A percentile compares a stretch with the other conserved stretches of the same genome.
Evolutionary conservation across 2,797 vertebrate species (phyloP).

Genomic region (Arnoldichthys spilopterus): DNA sequence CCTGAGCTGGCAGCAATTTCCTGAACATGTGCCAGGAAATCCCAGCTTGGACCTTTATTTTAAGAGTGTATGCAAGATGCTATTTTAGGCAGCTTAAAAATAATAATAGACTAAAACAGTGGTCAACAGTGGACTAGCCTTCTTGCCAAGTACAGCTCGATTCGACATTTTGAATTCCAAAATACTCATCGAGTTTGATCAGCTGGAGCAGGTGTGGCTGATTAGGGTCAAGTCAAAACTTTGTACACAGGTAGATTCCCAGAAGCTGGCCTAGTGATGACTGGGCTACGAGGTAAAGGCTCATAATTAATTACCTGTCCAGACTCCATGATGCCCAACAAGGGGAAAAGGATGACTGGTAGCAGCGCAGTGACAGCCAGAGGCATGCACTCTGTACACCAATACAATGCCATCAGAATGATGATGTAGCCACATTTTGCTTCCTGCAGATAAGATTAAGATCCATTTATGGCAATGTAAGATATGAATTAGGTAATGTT

Average conservation of each 20-base stretch:
- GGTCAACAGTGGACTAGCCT: too few species aligned
- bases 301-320: conserved; percentile 56
- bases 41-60: background rate
- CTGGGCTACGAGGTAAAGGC: background rate
- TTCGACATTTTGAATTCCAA: too few species aligned
- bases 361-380: conserved; percentile 89
- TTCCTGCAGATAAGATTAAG: conserved; percentile 73
- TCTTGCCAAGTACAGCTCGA: too few species aligned
- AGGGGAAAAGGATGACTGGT: conserved; percentile 89
- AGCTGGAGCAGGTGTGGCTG: too few species aligned
- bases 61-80: too few species aligned
- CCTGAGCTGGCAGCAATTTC: background rate
- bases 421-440: conserved; percentile 85
- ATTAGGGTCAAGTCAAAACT: too few species aligned
- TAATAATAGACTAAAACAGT: too few species aligned
- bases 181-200: too few species aligned
- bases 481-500: background rate
- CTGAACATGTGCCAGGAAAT: background rate
- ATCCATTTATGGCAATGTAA: background rate
- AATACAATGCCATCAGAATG: conserved; percentile 91
- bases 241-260: background rate
- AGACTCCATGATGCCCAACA: conserved; percentile 89
- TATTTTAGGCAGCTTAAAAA: too few species aligned
- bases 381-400: conserved; percentile 94
- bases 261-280: background rate